phyloP scores from a whole-genome alignment of 1,140 invertebrate genomes.

The Galendromus occidentalis region DNA sequence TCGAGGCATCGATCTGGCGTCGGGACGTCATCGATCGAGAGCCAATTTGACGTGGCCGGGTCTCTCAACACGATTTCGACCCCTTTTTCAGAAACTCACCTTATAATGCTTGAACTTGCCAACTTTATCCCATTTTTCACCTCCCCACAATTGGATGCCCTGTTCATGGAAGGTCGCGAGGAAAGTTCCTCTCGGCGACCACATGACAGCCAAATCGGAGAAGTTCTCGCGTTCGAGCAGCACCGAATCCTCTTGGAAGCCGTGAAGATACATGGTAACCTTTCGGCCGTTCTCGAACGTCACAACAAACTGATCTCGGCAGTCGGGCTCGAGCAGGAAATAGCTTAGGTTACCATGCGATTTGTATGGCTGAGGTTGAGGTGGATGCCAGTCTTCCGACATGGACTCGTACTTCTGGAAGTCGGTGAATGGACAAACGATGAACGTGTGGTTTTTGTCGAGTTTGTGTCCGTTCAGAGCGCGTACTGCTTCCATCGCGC shows the following conservation, averaged over 20 bases:
- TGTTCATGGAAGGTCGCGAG: conserved; percentile 82
- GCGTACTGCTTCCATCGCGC: conserved; percentile 67
- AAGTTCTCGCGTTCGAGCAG: conserved; percentile 1
- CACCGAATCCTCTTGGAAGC: conserved; percentile 21
- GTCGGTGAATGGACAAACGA: conserved; percentile 86
- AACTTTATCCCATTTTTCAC: conserved; percentile 73
- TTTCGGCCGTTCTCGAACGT: conserved; percentile 54
- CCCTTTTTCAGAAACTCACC: neutral
- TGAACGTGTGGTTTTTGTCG: conserved; percentile 86
- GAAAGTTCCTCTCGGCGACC: conserved; percentile 92
- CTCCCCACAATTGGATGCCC: conserved; percentile 92
- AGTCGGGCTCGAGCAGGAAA: conserved; percentile 75
- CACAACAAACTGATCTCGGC: conserved; percentile 83
- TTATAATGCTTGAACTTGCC: conserved; percentile 63
- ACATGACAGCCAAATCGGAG: conserved; percentile 51
- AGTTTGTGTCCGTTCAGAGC: conserved; percentile 77
- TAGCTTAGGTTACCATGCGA: conserved; percentile 64
- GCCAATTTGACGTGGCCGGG: too few relatives aligned
- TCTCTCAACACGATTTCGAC: too few relatives aligned
- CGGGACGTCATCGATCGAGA: too few relatives aligned
- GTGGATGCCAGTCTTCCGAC: conserved; percentile 76
- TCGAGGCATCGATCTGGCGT: too few relatives aligned
- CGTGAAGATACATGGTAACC: conserved; percentile 74
- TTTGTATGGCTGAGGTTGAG: conserved; percentile 61
- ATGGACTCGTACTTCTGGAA: conserved; percentile 86